phyloP scores from a whole-genome alignment of 2,888 invertebrate species.

The Chaitophorus viminalis region DNA sequence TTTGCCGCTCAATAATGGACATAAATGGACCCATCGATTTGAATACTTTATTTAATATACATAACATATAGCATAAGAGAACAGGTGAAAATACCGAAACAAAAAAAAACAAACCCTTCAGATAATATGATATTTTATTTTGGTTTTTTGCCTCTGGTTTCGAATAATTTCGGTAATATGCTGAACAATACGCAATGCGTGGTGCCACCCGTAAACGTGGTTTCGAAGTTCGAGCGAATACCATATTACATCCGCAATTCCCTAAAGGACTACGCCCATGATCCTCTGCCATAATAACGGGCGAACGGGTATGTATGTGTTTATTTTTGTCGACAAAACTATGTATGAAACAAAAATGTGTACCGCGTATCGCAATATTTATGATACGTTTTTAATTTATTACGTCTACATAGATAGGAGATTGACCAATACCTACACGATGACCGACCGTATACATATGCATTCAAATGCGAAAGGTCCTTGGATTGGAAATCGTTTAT shows the following conservation, averaged over 20 bases:
- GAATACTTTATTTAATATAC: not conserved
- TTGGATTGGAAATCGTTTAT: constrained; percentile 9
- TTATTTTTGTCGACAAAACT: too few species aligned
- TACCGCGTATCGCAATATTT: not conserved
- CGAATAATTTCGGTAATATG: not conserved
- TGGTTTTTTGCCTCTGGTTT: not conserved
- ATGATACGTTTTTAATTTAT: too few species aligned
- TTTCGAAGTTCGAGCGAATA: not conserved
- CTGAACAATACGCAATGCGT: too few species aligned
- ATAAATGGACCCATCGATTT: not conserved
- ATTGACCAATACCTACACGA: too few species aligned
- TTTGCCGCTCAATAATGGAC: not conserved
- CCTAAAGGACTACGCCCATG: too few species aligned
- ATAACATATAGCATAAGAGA: not conserved
- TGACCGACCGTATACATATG: too few species aligned
- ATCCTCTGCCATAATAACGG: not conserved
- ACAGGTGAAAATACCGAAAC: not conserved
- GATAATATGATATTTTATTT: too few species aligned
- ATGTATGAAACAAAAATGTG: too few species aligned
- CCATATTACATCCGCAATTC: too few species aligned
- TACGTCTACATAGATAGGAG: too few species aligned
- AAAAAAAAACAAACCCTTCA: not conserved
- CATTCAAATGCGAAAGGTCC: constrained; percentile 1
- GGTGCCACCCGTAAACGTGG: not conserved
- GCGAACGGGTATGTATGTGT: not conserved